These are phyloP conservation scores for Tetraodon nigroviridis DNA, from an alignment of 2,113 vertebrate species.

Conservation along the genomic window DNA sequence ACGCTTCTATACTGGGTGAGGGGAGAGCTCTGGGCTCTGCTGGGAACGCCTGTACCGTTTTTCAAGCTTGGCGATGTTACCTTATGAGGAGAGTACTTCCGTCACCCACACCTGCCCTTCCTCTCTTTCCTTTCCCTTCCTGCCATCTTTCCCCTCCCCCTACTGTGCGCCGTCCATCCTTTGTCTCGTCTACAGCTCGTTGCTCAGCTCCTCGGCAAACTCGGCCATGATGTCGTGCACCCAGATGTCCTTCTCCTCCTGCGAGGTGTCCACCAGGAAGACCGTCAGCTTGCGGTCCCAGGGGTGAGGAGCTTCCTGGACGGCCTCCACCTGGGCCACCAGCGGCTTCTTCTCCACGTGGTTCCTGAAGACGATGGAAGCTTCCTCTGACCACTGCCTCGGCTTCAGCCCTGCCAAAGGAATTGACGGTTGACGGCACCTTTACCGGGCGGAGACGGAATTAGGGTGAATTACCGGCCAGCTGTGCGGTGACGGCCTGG, in stretches of 20 bases:
- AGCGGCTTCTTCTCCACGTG: conserved; percentile 95
- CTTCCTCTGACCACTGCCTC: conserved; percentile 92
- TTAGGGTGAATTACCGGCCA: conserved; percentile 78
- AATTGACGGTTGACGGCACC: background rate
- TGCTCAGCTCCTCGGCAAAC: conserved; percentile 75
- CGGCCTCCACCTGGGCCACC: conserved; percentile 85
- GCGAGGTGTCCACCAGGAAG: conserved; percentile 91
- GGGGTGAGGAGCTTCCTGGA: conserved; percentile 77
- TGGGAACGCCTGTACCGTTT: no score
- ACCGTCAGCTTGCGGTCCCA: conserved; percentile 89
- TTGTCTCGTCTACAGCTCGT: conserved; percentile 42
- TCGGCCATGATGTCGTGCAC: conserved; percentile 95
- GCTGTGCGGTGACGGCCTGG: conserved; percentile 89
- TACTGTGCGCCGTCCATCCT: background rate
- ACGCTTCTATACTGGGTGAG: no score
- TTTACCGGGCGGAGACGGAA: no score
- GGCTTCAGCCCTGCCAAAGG: conserved; percentile 79
- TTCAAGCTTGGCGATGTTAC: no score
- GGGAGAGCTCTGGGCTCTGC: no score
- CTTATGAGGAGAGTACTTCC: no score
- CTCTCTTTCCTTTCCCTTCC: background rate
- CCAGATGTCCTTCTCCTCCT: conserved; percentile 90
- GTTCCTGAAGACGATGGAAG: conserved; percentile 93
- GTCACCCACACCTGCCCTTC: background rate
- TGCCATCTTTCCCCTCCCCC: background rate